Evolutionary conservation across 2,888 invertebrate genomes (phyloP).

Genomic region (Dioctria rufipes): DNA sequence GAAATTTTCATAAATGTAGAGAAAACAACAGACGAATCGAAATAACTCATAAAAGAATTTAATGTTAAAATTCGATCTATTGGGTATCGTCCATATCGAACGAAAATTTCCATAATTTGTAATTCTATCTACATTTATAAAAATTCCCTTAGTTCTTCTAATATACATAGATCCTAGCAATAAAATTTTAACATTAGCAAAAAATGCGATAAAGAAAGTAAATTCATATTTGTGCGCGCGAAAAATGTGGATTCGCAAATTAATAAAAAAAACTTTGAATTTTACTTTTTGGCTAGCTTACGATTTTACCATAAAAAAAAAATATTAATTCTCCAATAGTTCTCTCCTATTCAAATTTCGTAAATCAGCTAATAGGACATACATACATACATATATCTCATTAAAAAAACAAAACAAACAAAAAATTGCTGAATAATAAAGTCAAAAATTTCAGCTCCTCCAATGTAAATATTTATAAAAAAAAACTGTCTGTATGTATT

Average conservation of each 20-base stretch:
- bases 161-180: background rate
- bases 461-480: slow-evolving; percentile 9
- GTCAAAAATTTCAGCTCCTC: background rate
- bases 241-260: background rate
- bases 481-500: slow-evolving; percentile 29
- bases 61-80: too few relatives aligned
- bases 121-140: too few relatives aligned
- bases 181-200: background rate
- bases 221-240: slow-evolving; percentile 2
- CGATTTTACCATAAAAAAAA: slow-evolving; percentile 19
- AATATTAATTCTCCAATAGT: slow-evolving; percentile 21
- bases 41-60: too few relatives aligned
- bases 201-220: background rate
- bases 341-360: slow-evolving; percentile 7
- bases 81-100: too few relatives aligned
- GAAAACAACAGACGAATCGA: too few relatives aligned
- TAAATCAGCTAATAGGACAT: background rate
- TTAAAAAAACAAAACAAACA: background rate
- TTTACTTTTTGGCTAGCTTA: slow-evolving; percentile 32
- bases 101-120: too few relatives aligned
- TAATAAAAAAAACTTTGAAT: background rate
- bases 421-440: background rate
- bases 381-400: background rate
- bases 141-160: too few relatives aligned
- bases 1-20: too few relatives aligned